phyloP scores from a whole-genome alignment of 2,797 vertebrate genomes.

The Hozukius guyotensis region DNA sequence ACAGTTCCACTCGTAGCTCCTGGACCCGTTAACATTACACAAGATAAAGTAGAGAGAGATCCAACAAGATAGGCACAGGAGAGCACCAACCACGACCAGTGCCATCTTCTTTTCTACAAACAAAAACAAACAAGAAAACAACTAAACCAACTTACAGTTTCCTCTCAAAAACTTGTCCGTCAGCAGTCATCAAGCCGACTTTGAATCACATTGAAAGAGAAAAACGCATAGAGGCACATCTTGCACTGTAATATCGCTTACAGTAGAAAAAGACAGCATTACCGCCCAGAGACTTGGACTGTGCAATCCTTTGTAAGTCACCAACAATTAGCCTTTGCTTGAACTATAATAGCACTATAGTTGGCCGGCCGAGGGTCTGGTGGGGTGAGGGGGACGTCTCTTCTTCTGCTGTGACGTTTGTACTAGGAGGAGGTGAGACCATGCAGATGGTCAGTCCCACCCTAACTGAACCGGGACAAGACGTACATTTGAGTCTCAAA shows the following conservation, averaged over 20 bases:
- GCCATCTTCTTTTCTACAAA: conserved; percentile 77
- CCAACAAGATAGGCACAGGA: conserved; percentile 89
- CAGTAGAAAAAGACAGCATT: conserved; percentile 63
- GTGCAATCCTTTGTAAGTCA: conserved; percentile 71
- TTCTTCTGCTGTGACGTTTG: conserved; percentile 74
- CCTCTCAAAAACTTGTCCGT: background rate
- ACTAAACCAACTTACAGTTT: background rate
- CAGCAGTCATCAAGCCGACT: conserved; percentile 24
- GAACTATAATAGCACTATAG: conserved; percentile 79
- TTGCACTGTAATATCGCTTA: conserved; percentile 70
- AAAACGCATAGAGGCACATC: conserved; percentile 22
- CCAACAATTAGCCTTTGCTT: conserved; percentile 80
- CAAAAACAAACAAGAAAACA: conserved; percentile 23
- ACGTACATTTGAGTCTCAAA: conserved; percentile 37
- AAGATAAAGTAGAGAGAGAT: conserved; percentile 87
- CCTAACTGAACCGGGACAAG: conserved; percentile 38
- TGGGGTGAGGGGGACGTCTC: conserved; percentile 79
- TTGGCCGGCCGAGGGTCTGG: conserved; percentile 59
- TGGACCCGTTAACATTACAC: conserved; percentile 83
- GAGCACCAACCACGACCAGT: conserved; percentile 79
- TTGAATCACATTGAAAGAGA: conserved; percentile 3
- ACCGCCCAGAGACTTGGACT: conserved; percentile 61
- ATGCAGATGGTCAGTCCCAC: conserved; percentile 55
- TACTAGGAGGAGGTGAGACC: conserved; percentile 74
- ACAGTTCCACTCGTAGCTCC: conserved; percentile 93